A percentile compares a stretch with the other conserved stretches of the same genome.
These are phyloP conservation scores for Notolepis coatsorum DNA, from an alignment of 2,797 vertebrate species.

Conservation along the genomic window DNA sequence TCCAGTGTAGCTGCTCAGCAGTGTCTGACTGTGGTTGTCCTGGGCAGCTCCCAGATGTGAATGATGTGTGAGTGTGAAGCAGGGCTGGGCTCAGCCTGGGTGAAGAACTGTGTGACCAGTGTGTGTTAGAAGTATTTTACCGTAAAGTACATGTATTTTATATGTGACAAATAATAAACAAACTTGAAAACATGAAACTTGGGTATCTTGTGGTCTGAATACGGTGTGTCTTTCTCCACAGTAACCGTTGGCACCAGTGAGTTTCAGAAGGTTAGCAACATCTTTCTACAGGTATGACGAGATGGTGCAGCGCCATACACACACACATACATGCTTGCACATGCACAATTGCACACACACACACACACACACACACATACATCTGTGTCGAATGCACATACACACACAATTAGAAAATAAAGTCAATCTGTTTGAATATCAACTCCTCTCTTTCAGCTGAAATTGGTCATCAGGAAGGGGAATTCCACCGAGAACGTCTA, in stretches of 20 bases:
- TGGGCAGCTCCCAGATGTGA: too few species aligned
- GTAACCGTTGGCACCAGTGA: conserved; percentile 96
- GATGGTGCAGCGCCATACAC: not conserved
- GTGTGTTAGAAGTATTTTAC: too few species aligned
- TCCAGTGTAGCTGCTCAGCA: too few species aligned
- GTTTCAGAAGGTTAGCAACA: conserved; percentile 90
- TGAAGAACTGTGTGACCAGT: too few species aligned
- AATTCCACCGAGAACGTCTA: conserved; percentile 88
- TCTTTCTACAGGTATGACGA: conserved; percentile 91
- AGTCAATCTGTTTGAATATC: not conserved
- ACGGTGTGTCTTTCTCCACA: conserved; percentile 56
- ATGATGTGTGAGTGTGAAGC: too few species aligned
- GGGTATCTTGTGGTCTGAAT: not conserved
- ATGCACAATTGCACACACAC: not conserved
- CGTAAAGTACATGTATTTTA: too few species aligned
- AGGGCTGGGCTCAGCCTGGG: too few species aligned
- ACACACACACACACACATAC: conserved; percentile 2
- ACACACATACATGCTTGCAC: not conserved
- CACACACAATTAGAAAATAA: not conserved
- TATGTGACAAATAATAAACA: too few species aligned
- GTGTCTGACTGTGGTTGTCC: too few species aligned
- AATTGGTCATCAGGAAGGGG: conserved; percentile 92
- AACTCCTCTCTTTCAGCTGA: conserved; percentile 83
- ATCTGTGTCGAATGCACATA: conserved; percentile 9
- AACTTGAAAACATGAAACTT: too few species aligned